Evolutionary conservation across 2,113 vertebrate genomes (phyloP).

Genomic region (Sakesphorus luctuosus): DNA sequence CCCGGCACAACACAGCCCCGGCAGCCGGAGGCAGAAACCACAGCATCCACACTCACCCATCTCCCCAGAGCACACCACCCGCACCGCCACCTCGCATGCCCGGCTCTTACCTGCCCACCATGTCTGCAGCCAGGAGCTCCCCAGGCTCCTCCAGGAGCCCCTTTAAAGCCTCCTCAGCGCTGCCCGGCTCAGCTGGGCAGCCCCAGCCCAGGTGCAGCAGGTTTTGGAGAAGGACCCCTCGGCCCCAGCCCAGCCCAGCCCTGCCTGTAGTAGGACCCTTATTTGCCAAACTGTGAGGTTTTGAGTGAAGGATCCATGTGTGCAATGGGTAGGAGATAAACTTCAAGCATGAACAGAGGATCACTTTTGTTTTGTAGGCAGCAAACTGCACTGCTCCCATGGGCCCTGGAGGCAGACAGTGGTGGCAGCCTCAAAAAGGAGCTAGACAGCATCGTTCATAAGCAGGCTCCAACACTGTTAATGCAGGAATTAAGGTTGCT

Average conservation of each 20-base stretch:
- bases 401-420: neutral
- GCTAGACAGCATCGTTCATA: neutral
- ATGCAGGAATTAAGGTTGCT: rapidly evolving
- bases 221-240: neutral
- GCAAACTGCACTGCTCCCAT: neutral
- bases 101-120: rapidly evolving
- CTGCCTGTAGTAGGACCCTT: neutral
- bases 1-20: neutral
- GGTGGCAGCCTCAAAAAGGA: neutral
- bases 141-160: rapidly evolving
- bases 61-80: rapidly evolving
- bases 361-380: rapidly evolving
- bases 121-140: rapidly evolving
- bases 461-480: rapidly evolving
- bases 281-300: neutral
- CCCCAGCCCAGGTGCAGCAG: neutral
- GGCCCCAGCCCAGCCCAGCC: neutral
- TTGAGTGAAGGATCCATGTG: neutral
- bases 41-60: rapidly evolving
- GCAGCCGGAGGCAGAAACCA: neutral
- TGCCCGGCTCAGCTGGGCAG: neutral
- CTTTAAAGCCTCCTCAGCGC: neutral
- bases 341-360: neutral
- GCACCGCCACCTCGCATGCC: rapidly evolving
- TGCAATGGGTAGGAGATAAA: neutral